A percentile compares a stretch with the other conserved stretches of the same genome.
Conservation (phyloP, 2,113 vertebrate species). For the Rafetus swinhoei region DNA sequence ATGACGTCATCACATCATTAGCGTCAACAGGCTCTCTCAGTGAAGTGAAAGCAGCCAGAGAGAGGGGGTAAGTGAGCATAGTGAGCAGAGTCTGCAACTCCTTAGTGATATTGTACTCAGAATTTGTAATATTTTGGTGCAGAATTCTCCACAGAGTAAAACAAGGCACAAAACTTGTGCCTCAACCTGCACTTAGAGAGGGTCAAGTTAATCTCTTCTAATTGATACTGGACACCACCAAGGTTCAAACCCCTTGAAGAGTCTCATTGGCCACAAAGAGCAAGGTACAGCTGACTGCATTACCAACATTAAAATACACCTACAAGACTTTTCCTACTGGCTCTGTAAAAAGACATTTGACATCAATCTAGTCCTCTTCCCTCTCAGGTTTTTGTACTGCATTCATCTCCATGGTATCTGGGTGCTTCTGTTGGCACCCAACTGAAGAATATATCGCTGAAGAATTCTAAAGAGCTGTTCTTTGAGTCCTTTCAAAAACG, state of each 20-base stretch:
- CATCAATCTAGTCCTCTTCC: neutral
- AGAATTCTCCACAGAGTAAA: neutral
- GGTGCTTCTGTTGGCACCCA: neutral
- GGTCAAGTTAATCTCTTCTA: neutral
- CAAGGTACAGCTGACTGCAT: neutral
- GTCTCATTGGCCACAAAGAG: neutral
- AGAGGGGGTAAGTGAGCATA: no score
- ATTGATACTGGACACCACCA: neutral
- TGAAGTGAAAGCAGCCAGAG: no score
- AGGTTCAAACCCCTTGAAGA: neutral
- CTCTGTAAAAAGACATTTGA: neutral
- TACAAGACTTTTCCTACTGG: neutral
- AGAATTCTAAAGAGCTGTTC: neutral
- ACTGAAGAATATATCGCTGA: neutral
- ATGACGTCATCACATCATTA: no score
- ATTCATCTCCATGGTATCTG: rapidly evolving
- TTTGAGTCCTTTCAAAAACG: neutral
- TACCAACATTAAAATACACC: neutral
- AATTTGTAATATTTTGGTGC: no score
- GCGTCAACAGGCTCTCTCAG: no score
- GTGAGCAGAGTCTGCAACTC: no score
- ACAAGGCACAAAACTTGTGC: neutral
- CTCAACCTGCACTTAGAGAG: neutral
- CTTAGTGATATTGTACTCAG: no score
- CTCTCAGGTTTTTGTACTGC: neutral